These are phyloP conservation scores for Crotalus viridis DNA, from an alignment of 2,113 vertebrate species.

Conservation along the genomic window DNA sequence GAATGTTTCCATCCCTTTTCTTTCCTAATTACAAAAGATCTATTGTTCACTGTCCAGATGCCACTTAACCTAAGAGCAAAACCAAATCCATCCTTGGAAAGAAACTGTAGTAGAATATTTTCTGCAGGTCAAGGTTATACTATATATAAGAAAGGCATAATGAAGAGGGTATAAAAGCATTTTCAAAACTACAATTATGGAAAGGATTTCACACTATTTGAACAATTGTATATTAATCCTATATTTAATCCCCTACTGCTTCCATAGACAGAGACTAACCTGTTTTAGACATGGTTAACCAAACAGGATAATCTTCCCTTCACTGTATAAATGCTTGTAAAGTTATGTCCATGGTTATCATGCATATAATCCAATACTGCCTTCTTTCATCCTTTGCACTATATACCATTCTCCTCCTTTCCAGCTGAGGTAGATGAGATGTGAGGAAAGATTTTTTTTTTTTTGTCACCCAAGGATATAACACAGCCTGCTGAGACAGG, in stretches of 20 bases:
- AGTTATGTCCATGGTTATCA: constrained; percentile 18
- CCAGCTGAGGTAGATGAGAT: neutral
- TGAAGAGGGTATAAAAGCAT: constrained; percentile 7
- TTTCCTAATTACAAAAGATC: constrained; percentile 18
- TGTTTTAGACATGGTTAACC: constrained; percentile 41
- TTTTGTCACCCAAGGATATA: neutral
- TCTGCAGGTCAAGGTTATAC: constrained; percentile 6
- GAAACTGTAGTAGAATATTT: neutral
- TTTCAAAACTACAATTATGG: constrained; percentile 38
- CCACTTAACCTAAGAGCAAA: neutral
- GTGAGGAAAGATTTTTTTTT: neutral
- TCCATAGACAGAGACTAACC: constrained; percentile 37
- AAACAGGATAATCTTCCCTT: constrained; percentile 22
- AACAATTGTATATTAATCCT: constrained; percentile 47
- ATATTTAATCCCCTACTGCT: constrained; percentile 43
- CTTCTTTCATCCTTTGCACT: neutral
- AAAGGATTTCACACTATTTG: constrained; percentile 45
- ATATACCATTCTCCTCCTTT: neutral
- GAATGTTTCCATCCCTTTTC: neutral
- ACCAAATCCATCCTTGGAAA: constrained; percentile 6
- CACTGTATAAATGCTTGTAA: neutral
- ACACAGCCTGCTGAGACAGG: neutral
- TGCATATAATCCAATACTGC: neutral
- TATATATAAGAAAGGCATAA: constrained; percentile 8
- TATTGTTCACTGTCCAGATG: constrained; percentile 36